Percentiles rank a stretch among this genome's conserved stretches.
Evolutionary conservation across 2,888 invertebrate species (phyloP).

Genomic region (Dasysyrphus albostriatus): DNA sequence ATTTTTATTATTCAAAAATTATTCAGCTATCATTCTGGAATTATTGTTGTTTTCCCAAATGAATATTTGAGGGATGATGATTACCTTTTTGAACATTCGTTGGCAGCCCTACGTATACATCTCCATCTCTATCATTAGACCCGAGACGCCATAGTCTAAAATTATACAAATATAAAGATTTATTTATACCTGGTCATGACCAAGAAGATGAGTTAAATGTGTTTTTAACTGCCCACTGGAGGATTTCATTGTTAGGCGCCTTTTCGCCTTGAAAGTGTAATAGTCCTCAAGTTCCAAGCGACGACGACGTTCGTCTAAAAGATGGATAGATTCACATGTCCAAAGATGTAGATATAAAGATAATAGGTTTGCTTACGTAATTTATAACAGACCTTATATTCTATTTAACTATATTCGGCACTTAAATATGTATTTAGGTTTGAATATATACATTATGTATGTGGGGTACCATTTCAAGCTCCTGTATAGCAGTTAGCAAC

Average conservation of each 20-base stretch:
- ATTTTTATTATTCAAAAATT: slow-evolving; percentile 28
- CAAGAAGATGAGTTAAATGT: slow-evolving; percentile 3
- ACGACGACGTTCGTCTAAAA: neutral
- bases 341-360: slow-evolving; percentile 14
- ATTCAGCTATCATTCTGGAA: slow-evolving; percentile 24
- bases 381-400: neutral
- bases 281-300: slow-evolving; percentile 3
- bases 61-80: slow-evolving; percentile 6
- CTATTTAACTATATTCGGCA: neutral
- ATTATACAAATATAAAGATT: neutral
- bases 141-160: neutral
- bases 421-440: neutral
- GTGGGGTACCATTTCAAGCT: neutral
- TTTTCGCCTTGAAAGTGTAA: slow-evolving; percentile 5
- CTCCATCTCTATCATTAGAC: neutral
- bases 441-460: neutral
- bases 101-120: too few species aligned
- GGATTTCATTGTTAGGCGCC: neutral
- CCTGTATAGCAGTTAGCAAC: neutral
- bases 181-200: neutral
- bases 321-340: neutral
- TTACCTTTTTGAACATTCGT: neutral
- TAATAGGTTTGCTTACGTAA: slow-evolving; percentile 11
- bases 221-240: slow-evolving; percentile 21
- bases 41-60: slow-evolving; percentile 13